phyloP scores from a whole-genome alignment of 2,797 vertebrate genomes.

The Myripristis murdjan region DNA sequence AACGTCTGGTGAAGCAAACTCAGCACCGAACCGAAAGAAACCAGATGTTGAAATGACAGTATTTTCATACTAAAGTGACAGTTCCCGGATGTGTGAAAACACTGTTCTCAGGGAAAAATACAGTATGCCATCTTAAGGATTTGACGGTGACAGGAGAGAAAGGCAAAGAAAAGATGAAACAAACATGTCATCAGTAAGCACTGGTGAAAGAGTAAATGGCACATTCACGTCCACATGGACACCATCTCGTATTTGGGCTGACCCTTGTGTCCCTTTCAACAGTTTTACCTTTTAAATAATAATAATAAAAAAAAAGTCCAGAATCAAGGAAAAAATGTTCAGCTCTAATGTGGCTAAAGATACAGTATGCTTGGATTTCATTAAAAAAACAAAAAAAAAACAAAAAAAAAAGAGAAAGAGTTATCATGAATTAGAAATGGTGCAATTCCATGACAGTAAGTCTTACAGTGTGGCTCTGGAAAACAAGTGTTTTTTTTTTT shows the following conservation, averaged over 20 bases:
- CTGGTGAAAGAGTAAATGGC: conserved; percentile 70
- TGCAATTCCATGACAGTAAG: conserved; percentile 49
- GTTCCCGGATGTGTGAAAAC: conserved; percentile 7
- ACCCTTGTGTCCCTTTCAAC: conserved; percentile 41
- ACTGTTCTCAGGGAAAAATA: conserved; percentile 26
- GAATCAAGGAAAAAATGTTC: conserved; percentile 23
- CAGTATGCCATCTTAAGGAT: conserved; percentile 38
- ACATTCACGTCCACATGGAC: conserved; percentile 62
- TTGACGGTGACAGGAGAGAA: conserved; percentile 48
- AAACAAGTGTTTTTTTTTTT: neutral
- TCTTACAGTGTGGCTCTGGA: conserved; percentile 65
- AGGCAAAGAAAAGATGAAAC: conserved; percentile 54
- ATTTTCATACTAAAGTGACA: conserved; percentile 30
- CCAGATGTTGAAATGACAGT: conserved; percentile 27
- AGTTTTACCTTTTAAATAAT: conserved; percentile 29
- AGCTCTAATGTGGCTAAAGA: conserved; percentile 55
- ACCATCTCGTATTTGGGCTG: conserved; percentile 32
- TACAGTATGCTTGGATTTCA: conserved; percentile 63
- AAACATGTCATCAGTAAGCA: conserved; percentile 52
- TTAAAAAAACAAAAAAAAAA: conserved; percentile 40
- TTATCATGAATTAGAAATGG: conserved; percentile 42
- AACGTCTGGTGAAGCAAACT: conserved; percentile 40
- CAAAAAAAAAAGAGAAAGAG: no score
- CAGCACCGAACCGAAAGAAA: conserved; percentile 25
- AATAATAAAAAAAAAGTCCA: conserved; percentile 18